Evolutionary conservation across 2,797 vertebrate genomes (phyloP).

Genomic region (Chaetodon trifasciatus): DNA sequence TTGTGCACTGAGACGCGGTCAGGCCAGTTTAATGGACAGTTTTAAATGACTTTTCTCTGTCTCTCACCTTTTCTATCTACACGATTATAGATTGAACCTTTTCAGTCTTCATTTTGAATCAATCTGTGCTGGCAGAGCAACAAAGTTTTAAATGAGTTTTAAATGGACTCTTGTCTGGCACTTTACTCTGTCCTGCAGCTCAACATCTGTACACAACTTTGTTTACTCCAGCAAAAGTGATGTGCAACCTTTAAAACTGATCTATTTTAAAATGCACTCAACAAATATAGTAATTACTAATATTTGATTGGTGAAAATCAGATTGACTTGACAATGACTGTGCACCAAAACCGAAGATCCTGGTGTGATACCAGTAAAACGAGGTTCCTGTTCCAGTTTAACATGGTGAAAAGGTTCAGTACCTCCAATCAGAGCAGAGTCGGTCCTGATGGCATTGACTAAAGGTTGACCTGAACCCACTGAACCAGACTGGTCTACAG

Average conservation of each 20-base stretch:
- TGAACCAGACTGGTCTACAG: conserved; percentile 92
- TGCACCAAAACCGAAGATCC: background rate
- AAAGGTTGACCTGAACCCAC: conserved; percentile 91
- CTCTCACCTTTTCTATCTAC: conserved; percentile 55
- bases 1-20: conserved; percentile 42
- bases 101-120: conserved; percentile 64
- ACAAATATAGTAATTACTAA: background rate
- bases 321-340: background rate
- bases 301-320: background rate
- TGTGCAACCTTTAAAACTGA: background rate
- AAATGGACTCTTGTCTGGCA: conserved; percentile 41
- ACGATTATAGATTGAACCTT: conserved; percentile 62
- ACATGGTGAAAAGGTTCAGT: conserved; percentile 63
- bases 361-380: background rate
- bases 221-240: background rate
- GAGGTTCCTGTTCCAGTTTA: background rate
- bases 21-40: conserved; percentile 53
- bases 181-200: conserved; percentile 8
- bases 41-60: conserved; percentile 61
- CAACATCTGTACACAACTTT: conserved; percentile 16
- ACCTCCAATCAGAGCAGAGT: conserved; percentile 97
- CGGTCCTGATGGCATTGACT: conserved; percentile 90
- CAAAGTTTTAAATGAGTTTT: conserved; percentile 70
- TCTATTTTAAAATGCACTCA: background rate
- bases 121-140: conserved; percentile 60